phyloP scores from a whole-genome alignment of 2,888 invertebrate species.

The Tipula confusa region DNA sequence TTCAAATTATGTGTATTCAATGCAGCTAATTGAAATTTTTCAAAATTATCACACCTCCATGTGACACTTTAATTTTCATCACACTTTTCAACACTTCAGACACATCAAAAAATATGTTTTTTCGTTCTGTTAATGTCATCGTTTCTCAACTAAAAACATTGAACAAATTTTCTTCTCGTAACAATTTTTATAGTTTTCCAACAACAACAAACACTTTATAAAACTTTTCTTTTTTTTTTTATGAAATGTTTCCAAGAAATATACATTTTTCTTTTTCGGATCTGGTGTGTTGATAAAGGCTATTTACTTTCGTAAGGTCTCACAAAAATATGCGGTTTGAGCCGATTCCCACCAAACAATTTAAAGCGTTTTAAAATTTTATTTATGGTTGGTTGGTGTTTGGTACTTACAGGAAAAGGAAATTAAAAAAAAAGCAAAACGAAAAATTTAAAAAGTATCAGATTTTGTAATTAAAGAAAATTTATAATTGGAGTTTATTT shows the following conservation, averaged over 20 bases:
- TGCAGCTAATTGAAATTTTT: not conserved
- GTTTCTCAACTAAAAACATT: not conserved
- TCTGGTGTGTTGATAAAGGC: not conserved
- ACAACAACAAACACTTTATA: not conserved
- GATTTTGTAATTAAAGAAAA: not conserved
- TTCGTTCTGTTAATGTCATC: not conserved
- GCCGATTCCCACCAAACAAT: too few species aligned
- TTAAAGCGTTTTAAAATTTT: too few species aligned
- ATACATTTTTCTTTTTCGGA: not conserved
- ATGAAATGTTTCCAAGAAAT: not conserved
- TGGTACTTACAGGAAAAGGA: not conserved
- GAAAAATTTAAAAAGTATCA: not conserved
- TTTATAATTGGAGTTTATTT: slow-evolving; percentile 20
- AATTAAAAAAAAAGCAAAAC: not conserved
- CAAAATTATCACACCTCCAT: not conserved
- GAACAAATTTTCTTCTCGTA: not conserved
- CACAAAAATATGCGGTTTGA: not conserved
- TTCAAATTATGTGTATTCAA: not conserved
- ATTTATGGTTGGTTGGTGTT: not conserved
- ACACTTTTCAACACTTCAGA: slow-evolving; percentile 3
- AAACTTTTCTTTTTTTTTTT: not conserved
- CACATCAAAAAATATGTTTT: not conserved
- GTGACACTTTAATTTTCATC: slow-evolving; percentile 8
- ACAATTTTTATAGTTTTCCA: not conserved
- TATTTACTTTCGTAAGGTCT: not conserved